phyloP scores from a whole-genome alignment of 2,888 invertebrate species.

The Drosophila stalkeri region DNA sequence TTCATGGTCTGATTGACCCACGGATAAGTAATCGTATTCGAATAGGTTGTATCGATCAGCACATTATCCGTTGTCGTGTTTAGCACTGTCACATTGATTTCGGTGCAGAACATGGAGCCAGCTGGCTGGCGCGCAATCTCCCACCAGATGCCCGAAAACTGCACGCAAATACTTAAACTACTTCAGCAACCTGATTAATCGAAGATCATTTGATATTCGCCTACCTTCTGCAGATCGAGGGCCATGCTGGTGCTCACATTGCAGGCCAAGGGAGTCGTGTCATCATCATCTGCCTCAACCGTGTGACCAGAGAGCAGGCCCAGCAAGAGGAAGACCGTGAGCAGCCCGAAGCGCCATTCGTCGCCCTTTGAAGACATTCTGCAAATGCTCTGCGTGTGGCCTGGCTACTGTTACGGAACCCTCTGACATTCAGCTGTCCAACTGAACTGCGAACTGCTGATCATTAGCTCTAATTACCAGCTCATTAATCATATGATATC shows the following conservation, averaged over 20 bases:
- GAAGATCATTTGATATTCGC: background rate
- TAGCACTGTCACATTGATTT: constrained; percentile 50
- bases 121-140: constrained; percentile 70
- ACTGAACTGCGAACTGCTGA: constrained; percentile 3
- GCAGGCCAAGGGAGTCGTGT: constrained; percentile 20
- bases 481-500: constrained; percentile 66
- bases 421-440: constrained; percentile 4
- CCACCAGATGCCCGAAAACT: constrained; percentile 74
- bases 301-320: constrained; percentile 26
- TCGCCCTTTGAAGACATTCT: constrained; percentile 27
- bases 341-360: constrained; percentile 11
- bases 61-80: constrained; percentile 37
- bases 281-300: constrained; percentile 12
- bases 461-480: constrained; percentile 33
- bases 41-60: constrained; percentile 61
- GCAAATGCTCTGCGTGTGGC: constrained; percentile 41
- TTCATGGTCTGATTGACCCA: constrained; percentile 69
- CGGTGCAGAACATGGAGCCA: constrained; percentile 57
- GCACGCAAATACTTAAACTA: background rate
- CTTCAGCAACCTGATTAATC: background rate
- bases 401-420: constrained; percentile 31
- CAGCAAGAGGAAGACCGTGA: constrained; percentile 33
- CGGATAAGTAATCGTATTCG: constrained; percentile 49
- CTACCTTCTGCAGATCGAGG: constrained; percentile 52
- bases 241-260: constrained; percentile 35